These are phyloP conservation scores for Aldabrachelys gigantea DNA, from an alignment of 2,113 vertebrate genomes.

Conservation along the genomic window DNA sequence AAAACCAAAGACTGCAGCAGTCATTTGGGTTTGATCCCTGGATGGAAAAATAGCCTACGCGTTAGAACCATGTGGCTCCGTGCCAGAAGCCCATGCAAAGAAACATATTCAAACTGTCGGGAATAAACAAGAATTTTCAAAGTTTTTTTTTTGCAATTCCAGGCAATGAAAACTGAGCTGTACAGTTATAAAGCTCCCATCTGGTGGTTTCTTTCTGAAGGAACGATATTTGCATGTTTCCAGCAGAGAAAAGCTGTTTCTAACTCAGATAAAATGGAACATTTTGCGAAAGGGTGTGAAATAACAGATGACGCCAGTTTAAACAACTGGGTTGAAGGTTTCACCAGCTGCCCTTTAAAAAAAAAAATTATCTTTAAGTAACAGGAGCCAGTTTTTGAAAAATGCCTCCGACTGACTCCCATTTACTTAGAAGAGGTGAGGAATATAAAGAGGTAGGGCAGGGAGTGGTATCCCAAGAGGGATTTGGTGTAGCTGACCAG, in stretches of 20 bases:
- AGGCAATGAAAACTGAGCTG: constrained; percentile 61
- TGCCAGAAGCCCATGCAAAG: constrained; percentile 37
- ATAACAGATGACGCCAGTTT: constrained; percentile 74
- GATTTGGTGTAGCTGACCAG: background rate
- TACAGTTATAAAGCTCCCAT: constrained; percentile 76
- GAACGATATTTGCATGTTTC: constrained; percentile 76
- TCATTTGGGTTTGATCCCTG: background rate
- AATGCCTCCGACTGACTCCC: background rate
- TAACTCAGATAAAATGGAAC: constrained; percentile 72
- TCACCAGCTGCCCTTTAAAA: constrained; percentile 67
- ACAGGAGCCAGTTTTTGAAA: background rate
- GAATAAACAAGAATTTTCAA: constrained; percentile 64
- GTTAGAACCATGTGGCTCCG: background rate
- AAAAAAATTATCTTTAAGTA: constrained; percentile 59
- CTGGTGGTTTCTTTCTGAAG: constrained; percentile 73
- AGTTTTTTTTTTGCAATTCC: constrained; percentile 64
- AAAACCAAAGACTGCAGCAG: background rate
- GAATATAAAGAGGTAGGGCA: background rate
- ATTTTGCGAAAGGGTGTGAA: constrained; percentile 52
- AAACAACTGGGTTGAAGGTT: constrained; percentile 73
- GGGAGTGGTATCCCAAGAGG: background rate
- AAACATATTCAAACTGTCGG: constrained; percentile 51
- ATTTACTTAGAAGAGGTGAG: constrained; percentile 1
- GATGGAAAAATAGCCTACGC: background rate
- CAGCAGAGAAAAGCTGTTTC: constrained; percentile 76